These are phyloP conservation scores for Pontoporia blainvillei DNA, from an alignment of 2,113 vertebrate genomes.

Conservation along the genomic window DNA sequence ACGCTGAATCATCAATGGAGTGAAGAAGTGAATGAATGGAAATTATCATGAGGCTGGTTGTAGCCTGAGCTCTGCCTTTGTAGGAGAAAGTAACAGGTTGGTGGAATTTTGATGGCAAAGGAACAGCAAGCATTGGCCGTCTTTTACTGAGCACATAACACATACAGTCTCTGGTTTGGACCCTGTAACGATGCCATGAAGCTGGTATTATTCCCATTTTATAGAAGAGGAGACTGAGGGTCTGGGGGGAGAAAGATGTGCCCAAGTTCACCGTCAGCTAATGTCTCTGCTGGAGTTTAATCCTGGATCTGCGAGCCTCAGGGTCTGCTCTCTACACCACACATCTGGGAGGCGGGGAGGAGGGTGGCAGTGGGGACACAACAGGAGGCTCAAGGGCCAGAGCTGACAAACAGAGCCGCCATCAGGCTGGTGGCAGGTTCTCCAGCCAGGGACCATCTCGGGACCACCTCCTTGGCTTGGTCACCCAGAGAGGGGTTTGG, in stretches of 20 bases:
- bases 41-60: background rate
- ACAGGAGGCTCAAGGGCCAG: background rate
- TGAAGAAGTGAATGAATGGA: accelerated
- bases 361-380: no score
- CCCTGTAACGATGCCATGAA: accelerated
- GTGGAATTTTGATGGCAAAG: background rate
- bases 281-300: background rate
- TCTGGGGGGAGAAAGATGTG: background rate
- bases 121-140: background rate
- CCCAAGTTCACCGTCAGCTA: background rate
- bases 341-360: background rate
- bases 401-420: background rate
- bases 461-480: background rate
- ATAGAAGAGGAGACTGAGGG: background rate
- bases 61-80: background rate
- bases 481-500: background rate
- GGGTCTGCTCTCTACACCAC: background rate
- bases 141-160: background rate
- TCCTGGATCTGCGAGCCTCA: background rate
- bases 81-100: accelerated
- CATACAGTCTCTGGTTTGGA: background rate
- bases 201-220: background rate
- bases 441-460: background rate
- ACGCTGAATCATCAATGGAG: background rate
- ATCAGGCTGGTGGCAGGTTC: background rate